Base-by-base conservation (phyloP, 2,888 invertebrate genomes). In the Drosophila engyochracea region DNA sequence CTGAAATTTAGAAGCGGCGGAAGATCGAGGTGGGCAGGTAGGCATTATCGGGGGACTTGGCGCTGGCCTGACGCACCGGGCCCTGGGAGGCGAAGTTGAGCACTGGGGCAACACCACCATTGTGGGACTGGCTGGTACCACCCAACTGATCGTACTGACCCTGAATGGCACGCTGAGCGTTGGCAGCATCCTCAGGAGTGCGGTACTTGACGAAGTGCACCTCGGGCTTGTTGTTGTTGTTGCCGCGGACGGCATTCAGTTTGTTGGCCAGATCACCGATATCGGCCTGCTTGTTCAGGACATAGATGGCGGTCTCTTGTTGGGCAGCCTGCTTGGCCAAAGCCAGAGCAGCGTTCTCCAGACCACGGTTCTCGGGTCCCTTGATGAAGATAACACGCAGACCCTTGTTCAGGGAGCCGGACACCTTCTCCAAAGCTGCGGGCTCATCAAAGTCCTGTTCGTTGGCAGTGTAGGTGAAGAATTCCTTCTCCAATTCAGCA, bases 201-300 rank as follows among this genome's bases (percentile, higher is more conserved):
- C 91, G 92, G 81, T 93, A 93, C 79, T 93, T 93, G 77, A 93
- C 90, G 69, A 92, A 92, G 74, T 91, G 91, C 5, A 92, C 92
- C 76, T 92, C 92, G 74, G 92, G 92, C 74, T 90, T 91, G 76
- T 91, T 85, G 72, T 82, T 86, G 78, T 69, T 83, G 72, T 87
- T 83, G 78, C 79, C 77, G 60, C 85, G 83, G 69, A 90, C 69
- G 66, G 84, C 71, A 70, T 92, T 92, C 66, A 91, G 72, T 69
- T 90, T 91, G 76, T 76, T 85, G 76, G 89, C 89, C 66, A 92
- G 76, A 71, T 91, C 89, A 30, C 89, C 79, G 4, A 90, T 84
- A 47, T 92, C 92, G 1, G 92, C 82, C 82, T 93, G 91, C 70
- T 93, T 93, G 82, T 85, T 91, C 28, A 91, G 90, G n/a, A 89